Evolutionary conservation across 2,888 invertebrate species (phyloP).

Genomic region (Epirrhoe alternata): DNA sequence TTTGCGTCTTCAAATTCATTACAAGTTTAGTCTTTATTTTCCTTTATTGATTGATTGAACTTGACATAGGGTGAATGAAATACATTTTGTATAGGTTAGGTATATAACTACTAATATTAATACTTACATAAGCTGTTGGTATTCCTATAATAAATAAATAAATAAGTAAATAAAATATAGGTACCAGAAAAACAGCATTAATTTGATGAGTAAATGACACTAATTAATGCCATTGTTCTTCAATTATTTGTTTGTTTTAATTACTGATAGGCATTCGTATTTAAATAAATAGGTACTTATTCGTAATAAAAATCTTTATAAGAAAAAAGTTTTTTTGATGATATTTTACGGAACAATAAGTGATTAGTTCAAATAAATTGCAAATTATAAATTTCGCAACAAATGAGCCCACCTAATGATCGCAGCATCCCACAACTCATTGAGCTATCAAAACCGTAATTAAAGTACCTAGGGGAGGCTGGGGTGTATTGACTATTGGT

Average conservation of each 20-base stretch:
- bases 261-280: too few relatives aligned
- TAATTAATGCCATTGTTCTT: too few relatives aligned
- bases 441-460: slow-evolving; percentile 61
- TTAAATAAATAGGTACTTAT: too few relatives aligned
- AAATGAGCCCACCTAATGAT: slow-evolving; percentile 22
- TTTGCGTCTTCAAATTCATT: too few relatives aligned
- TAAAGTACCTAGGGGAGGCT: slow-evolving; percentile 50
- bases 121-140: too few relatives aligned
- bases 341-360: neutral
- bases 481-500: slow-evolving; percentile 62
- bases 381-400: slow-evolving; percentile 18
- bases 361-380: neutral
- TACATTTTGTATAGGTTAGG: too few relatives aligned
- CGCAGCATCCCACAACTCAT: slow-evolving; percentile 42
- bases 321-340: neutral
- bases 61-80: too few relatives aligned
- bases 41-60: neutral
- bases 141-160: too few relatives aligned
- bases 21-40: too few relatives aligned
- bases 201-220: slow-evolving; percentile 11
- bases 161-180: too few relatives aligned
- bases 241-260: too few relatives aligned
- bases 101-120: too few relatives aligned
- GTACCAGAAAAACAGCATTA: slow-evolving; percentile 1
- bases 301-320: neutral